Base-by-base conservation (phyloP, 1,140 invertebrate genomes). In the Eufriesea mexicana region DNA sequence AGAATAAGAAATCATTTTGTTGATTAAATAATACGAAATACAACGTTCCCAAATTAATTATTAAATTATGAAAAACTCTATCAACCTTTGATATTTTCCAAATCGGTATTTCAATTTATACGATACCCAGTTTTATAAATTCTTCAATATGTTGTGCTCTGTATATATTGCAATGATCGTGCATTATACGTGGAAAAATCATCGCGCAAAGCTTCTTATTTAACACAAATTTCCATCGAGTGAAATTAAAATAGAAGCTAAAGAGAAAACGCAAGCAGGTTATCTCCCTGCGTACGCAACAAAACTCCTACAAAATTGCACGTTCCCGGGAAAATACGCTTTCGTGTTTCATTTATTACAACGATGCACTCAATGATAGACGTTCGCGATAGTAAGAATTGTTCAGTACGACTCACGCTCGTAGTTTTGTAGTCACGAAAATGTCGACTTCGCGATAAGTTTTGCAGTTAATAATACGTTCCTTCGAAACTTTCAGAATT, bases 281-380 rank as follows among this genome's bases (percentile, higher is more conserved):
- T 70, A 70, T 70, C 10, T 28, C 18, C 5, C 23, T n/a, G 16
- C 9, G 5, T 66, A 66, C 8, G 8, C 35, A 2, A 18, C 51
- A 51, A 51, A 70, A 51, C 25, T 70, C 9, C 51, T 51, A 20
- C 16, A 70, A 70, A 70, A 42, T 70, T 51, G 0, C 8, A 51
- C n/a, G 16, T 45, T 25, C n/a, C 1, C 5, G 18, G 54, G 6
- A n/a, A 73, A 59, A 59, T 25, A 5, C 10, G 5, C 14, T 73
- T 59, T 73, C 54, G 18, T 25, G 35, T 57, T 55, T 73, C 28
- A 73, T 73, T 57, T 73, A 25, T 18, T 25, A 25, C 14, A 55
- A 59, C n/a, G 54, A 73, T 59, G 71, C 35, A n/a, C 20, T n/a
- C 54, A 14, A 18, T 25, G 71, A 57, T 51, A 71, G n/a, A 51